Conservation (phyloP, 2,797 vertebrate genomes). For the Podarcis siculus region DNA sequence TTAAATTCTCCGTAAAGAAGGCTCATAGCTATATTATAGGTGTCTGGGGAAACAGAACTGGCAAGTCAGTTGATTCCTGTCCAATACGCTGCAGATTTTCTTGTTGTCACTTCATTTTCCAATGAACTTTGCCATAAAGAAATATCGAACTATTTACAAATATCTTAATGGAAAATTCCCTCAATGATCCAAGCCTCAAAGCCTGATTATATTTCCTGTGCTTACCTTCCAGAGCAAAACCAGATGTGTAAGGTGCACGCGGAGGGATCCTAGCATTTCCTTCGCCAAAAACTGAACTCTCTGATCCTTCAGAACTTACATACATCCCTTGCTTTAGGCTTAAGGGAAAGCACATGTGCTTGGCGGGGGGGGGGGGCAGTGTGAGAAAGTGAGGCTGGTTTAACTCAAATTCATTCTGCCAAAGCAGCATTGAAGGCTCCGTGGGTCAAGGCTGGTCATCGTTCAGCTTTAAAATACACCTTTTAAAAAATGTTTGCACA, state of each 20-base stretch:
- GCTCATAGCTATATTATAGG: neutral
- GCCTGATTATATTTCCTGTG: slow-evolving; percentile 26
- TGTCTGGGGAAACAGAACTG: neutral
- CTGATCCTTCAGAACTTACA: slow-evolving; percentile 10
- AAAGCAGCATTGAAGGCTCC: neutral
- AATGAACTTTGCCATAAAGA: slow-evolving; percentile 47
- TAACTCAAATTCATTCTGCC: neutral
- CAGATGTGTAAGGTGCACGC: slow-evolving; percentile 10
- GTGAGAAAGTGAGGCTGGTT: neutral
- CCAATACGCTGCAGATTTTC: slow-evolving; percentile 13
- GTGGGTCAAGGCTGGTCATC: neutral
- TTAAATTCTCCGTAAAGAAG: neutral
- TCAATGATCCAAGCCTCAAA: slow-evolving; percentile 21
- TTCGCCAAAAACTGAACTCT: neutral
- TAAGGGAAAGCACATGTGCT: slow-evolving; percentile 32
- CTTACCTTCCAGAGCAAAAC: slow-evolving; percentile 36
- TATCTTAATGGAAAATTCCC: slow-evolving; percentile 39
- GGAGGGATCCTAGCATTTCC: slow-evolving; percentile 33
- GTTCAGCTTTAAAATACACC: neutral
- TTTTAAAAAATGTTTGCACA: neutral
- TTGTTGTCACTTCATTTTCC: slow-evolving; percentile 53
- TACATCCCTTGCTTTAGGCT: neutral
- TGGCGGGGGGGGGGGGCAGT: too few relatives aligned
- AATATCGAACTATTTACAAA: slow-evolving; percentile 45
- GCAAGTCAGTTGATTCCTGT: slow-evolving; percentile 49